Percentiles rank a stretch among this genome's conserved stretches.
Conservation (phyloP, 2,113 vertebrate genomes). For the Neodon shergylaensis region DNA sequence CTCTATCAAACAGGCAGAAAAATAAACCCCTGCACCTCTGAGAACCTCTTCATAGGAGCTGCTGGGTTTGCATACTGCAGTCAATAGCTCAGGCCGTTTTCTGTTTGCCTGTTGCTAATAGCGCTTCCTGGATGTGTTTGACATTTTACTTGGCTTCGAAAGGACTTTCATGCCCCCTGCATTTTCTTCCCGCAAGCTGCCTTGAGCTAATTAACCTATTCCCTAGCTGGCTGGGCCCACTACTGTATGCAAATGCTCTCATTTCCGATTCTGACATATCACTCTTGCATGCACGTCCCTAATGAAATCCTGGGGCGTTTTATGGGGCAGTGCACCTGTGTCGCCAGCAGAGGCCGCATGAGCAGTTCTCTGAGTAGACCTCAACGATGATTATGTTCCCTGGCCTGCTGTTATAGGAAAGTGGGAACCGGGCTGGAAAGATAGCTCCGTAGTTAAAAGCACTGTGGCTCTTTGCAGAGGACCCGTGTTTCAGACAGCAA, state of each 20-base stretch:
- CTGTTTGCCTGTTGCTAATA: conserved; percentile 74
- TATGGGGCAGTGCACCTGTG: neutral
- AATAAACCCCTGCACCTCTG: neutral
- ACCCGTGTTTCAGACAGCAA: neutral
- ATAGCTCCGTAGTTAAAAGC: neutral
- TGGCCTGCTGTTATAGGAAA: neutral
- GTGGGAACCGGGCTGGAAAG: neutral
- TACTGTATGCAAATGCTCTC: conserved; percentile 77
- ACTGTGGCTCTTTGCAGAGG: neutral
- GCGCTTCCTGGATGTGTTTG: conserved; percentile 68
- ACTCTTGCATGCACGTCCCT: conserved; percentile 28
- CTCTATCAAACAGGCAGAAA: conserved; percentile 11
- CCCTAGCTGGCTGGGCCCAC: conserved; percentile 62
- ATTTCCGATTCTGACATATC: conserved; percentile 69
- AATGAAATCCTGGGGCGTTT: conserved; percentile 58
- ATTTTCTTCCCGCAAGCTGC: conserved; percentile 69
- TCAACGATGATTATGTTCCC: neutral
- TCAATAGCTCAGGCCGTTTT: conserved; percentile 9
- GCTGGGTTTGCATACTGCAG: conserved; percentile 40
- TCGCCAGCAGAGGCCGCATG: conserved; percentile 70
- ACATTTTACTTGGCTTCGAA: conserved; percentile 78
- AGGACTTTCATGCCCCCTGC: conserved; percentile 64
- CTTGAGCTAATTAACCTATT: conserved; percentile 79
- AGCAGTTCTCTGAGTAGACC: neutral
- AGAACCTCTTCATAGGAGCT: conserved; percentile 43